Base-by-base conservation (phyloP, 2,797 vertebrate species). In the Macrochelys suwanniensis region DNA sequence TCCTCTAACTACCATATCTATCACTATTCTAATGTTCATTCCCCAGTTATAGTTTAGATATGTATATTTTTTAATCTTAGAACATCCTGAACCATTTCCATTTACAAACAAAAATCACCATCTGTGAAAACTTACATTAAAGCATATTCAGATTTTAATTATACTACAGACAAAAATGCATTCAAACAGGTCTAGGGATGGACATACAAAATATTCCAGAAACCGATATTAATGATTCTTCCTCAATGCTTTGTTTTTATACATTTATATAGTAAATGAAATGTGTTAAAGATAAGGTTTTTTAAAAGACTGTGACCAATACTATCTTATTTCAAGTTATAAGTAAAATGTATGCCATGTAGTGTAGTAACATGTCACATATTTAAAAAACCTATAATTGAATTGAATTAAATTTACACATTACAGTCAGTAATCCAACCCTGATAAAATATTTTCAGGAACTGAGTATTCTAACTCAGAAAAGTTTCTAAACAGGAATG, bases 51-150 rank as follows among this genome's bases (percentile, higher is more conserved):
- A 95, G 88, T 94, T 96, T 94, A 91, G 90, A 95, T 95, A 95
- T 6, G 37, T 88, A 95, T 88, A 91, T 97, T 97, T 97, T 96
- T 97, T 96, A 96, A 98, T 97, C 95, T 96, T 95, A 97, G 97
- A 96, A 97, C 96, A 97, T 95, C 95, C 95, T 95, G 96, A 97
- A 95, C 96, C 87, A 88, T 94, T 97, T 95, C 92, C 92, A 96
- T 96, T 96, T 95, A 94, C 90, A 98, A 97, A 97, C 91, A 97
- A 97, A 97, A 97, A 96, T 96, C 96, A 87, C 97, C 97, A 97
- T 97, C 97, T 97, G 97, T 93, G 97, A 97, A 89, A 96, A 97
- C 93, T 89, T 93, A 96, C 95, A 97, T 91, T 88, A 96, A 97
- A 96, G 94, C 92, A 93, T 94, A 95, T 42, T 97, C 88, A 92